Evolutionary conservation across 2,113 vertebrate species (phyloP).

Genomic region (Cichladusa arquata): DNA sequence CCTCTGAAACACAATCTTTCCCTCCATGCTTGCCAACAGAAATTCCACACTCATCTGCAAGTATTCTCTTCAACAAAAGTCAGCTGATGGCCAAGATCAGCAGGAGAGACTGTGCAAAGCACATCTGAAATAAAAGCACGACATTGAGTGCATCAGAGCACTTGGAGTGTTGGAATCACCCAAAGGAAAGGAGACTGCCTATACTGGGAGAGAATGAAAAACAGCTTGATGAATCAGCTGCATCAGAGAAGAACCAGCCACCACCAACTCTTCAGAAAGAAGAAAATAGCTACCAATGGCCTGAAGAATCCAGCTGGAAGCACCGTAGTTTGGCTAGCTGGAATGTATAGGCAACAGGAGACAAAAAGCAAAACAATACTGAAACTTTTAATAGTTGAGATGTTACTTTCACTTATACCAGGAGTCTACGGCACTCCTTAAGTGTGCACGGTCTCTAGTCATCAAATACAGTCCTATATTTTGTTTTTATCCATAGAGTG

Average conservation of each 20-base stretch:
- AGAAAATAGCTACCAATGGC: neutral
- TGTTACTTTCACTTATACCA: neutral
- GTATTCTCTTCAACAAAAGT: neutral
- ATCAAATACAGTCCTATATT: neutral
- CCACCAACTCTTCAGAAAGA: neutral
- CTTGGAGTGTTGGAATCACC: neutral
- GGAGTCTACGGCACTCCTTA: fast-evolving
- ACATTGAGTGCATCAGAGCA: neutral
- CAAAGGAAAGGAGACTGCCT: neutral
- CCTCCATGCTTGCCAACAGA: neutral
- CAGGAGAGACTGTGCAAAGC: neutral
- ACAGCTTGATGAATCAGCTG: neutral
- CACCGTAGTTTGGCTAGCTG: neutral
- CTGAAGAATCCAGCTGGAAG: neutral
- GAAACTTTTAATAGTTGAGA: neutral
- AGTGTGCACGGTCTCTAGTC: fast-evolving
- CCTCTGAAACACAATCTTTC: neutral
- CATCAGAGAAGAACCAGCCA: neutral
- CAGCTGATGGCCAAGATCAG: neutral
- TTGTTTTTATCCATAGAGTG: neutral
- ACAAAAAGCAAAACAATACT: neutral
- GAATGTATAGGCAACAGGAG: neutral
- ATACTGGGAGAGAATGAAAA: neutral
- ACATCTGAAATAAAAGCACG: neutral
- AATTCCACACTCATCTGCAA: slow-evolving; percentile 7